These are phyloP conservation scores for Heliconius himera DNA, from an alignment of 1,140 invertebrate genomes.

Conservation along the genomic window DNA sequence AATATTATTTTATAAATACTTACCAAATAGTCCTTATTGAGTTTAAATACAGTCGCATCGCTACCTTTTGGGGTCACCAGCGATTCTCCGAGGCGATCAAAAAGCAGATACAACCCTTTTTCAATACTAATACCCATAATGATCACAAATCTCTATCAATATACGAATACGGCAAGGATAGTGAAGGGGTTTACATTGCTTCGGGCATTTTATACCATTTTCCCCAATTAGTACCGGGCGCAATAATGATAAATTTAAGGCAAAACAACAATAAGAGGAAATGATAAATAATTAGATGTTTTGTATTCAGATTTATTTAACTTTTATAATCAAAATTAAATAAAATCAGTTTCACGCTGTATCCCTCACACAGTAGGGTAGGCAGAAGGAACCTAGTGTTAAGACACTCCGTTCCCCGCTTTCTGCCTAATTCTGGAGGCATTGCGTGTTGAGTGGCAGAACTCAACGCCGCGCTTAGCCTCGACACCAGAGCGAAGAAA, in stretches of 20 bases:
- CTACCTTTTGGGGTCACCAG: background rate
- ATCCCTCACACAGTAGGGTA: too few species aligned
- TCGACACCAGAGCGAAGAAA: too few species aligned
- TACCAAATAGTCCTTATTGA: background rate
- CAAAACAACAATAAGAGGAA: conserved; percentile 8
- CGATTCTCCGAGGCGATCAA: background rate
- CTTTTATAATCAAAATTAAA: too few species aligned
- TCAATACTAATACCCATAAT: background rate
- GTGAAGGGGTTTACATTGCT: background rate
- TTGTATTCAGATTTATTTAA: background rate
- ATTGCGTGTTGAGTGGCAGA: too few species aligned
- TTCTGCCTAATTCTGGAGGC: too few species aligned
- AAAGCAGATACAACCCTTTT: background rate
- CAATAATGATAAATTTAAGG: background rate
- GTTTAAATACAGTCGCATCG: background rate
- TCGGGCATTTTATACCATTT: background rate
- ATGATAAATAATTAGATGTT: background rate
- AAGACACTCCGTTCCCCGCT: too few species aligned
- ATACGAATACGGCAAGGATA: background rate
- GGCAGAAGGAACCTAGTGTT: too few species aligned
- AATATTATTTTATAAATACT: background rate
- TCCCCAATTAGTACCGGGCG: conserved; percentile 4
- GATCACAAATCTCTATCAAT: background rate
- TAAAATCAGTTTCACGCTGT: too few species aligned
- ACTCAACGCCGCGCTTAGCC: too few species aligned